Base-by-base conservation (phyloP, 2,797 vertebrate species). In the Hylomyscus alleni region DNA sequence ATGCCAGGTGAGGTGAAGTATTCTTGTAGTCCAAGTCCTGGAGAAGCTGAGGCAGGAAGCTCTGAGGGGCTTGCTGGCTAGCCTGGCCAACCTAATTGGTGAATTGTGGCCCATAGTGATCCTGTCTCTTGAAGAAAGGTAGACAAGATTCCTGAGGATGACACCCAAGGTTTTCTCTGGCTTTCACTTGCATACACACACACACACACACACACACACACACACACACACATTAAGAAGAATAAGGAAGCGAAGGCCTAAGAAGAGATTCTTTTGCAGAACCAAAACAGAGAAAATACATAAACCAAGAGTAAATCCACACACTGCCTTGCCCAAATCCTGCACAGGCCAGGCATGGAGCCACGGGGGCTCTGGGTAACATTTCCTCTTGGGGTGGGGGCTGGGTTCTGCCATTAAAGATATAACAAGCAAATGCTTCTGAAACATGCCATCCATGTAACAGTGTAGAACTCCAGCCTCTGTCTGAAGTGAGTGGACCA, bases 261-360 rank as follows among this genome's bases (percentile, higher is more conserved):
- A 87, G 67, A 54, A 56, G 67, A 8, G 13, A 87, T 29, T 87
- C 7, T 73, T 8, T 73, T 87, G 37, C 11, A 60, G 72, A 76
- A 76, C 19, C 73, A n/a, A 62, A 40, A 62, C 20, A 37, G 37
- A 11, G 13, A 14, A 24, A 29, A 58, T 0, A 0, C 12, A 13
- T 40, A 75, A 1, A 34, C 1, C 9, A 3, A 6, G 29, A 12
- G 11, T 34, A 24, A 47, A 11, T 5, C 31, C 62, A 3, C 2
- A 52, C 62, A 4, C 24, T 0, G 6, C 37, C n/a, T 44, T 29
- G 37, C 81, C 8, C 0, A 0, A 5, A 9, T 34, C 67, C 65
- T 62, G 47, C 54, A 11, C 12, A 50, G 31, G 6, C 31, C 14
- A 7, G 14, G 1, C 22, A 62, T 65, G 1, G 11, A 84, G 26